Percentiles rank a stretch among this genome's conserved stretches.
These are phyloP conservation scores for Ctenopoma multispine DNA, from an alignment of 2,797 vertebrate genomes.

Conservation along the genomic window DNA sequence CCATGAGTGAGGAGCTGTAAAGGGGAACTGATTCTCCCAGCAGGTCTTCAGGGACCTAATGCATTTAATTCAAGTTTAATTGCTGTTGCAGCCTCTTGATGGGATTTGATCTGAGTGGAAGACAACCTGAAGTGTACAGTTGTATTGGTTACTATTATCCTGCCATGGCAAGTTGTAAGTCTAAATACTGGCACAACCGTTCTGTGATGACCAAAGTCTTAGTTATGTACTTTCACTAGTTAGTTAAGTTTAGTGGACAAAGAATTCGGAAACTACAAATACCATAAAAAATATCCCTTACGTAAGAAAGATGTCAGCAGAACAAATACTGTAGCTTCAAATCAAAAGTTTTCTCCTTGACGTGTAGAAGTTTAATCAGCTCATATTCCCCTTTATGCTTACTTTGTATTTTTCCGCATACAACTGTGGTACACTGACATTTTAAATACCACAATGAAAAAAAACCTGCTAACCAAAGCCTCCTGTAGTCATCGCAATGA, in stretches of 20 bases:
- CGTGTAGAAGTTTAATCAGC: neutral
- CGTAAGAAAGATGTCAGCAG: too few species aligned
- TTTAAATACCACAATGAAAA: neutral
- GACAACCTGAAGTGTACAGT: neutral
- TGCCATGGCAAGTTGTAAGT: too few species aligned
- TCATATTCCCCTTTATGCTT: neutral
- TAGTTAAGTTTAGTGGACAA: too few species aligned
- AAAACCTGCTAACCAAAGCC: neutral
- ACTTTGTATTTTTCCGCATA: neutral
- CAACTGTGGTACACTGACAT: neutral
- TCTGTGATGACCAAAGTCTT: too few species aligned
- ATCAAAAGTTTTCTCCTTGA: neutral
- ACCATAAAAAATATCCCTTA: too few species aligned
- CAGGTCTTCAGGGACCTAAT: conserved; percentile 4
- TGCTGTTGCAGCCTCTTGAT: conserved; percentile 4
- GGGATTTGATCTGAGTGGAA: neutral
- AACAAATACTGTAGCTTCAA: too few species aligned
- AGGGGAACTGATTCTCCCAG: conserved; percentile 10
- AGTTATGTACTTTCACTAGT: too few species aligned
- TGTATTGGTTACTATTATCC: neutral
- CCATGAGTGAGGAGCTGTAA: neutral
- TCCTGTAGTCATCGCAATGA: neutral
- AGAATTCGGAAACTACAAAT: too few species aligned
- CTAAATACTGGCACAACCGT: too few species aligned
- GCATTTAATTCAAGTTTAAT: conserved; percentile 24